A percentile compares a stretch with the other conserved stretches of the same genome.
Evolutionary conservation across 2,888 invertebrate species (phyloP).

Genomic region (Acrocyrtus sp.): DNA sequence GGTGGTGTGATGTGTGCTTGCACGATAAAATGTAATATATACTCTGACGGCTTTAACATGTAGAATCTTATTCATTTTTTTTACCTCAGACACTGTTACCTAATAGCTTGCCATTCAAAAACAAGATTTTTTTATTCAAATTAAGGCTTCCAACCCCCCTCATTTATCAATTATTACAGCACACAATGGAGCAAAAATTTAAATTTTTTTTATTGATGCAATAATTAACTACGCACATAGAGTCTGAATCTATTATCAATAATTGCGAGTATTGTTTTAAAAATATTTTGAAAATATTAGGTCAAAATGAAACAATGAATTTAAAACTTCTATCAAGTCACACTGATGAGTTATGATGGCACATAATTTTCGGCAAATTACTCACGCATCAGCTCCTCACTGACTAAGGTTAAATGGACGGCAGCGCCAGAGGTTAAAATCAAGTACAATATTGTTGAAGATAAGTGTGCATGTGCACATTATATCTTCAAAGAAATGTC

Average conservation of each 20-base stretch:
- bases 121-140: constrained; percentile 11
- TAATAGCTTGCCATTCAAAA: too few relatives aligned
- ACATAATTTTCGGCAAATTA: too few relatives aligned
- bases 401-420: too few relatives aligned
- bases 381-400: background rate
- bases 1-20: background rate
- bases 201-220: constrained; percentile 16
- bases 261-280: background rate
- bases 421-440: too few relatives aligned
- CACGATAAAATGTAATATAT: background rate
- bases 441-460: too few relatives aligned
- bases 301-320: constrained; percentile 19
- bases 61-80: too few relatives aligned
- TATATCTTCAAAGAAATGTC: too few relatives aligned
- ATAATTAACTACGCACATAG: background rate
- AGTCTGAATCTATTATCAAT: background rate
- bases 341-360: too few relatives aligned
- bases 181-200: background rate
- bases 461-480: too few relatives aligned
- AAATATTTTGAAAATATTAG: constrained; percentile 1
- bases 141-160: background rate
- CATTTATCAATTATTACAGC: background rate
- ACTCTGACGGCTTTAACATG: too few relatives aligned
- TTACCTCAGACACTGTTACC: too few relatives aligned
- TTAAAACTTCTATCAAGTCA: too few relatives aligned